Percentiles rank a stretch among this genome's conserved stretches.
Conservation (phyloP, 1,140 invertebrate genomes). For the Coenobita brevimanus region DNA sequence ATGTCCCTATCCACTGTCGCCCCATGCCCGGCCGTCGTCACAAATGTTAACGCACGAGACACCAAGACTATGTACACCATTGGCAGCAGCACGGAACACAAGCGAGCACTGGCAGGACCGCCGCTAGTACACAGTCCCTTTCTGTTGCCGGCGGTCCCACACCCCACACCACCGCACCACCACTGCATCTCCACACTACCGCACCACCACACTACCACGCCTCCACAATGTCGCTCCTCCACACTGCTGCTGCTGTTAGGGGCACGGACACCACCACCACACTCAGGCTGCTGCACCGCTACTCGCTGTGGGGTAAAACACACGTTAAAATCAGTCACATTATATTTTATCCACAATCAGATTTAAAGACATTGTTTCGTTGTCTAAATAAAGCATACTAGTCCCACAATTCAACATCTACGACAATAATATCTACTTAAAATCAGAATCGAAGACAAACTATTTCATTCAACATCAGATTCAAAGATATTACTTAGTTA, state of each 20-base stretch:
- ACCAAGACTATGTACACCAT: conserved; percentile 53
- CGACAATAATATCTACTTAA: no score
- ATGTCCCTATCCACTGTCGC: not conserved
- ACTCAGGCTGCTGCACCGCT: conserved; percentile 39
- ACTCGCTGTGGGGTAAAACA: conserved; percentile 37
- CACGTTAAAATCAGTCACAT: not conserved
- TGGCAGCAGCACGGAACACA: not conserved
- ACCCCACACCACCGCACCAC: conserved; percentile 35
- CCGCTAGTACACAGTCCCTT: no score
- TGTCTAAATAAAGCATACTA: no score
- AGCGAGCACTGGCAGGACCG: no score
- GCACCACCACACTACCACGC: not conserved
- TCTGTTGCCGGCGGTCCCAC: not conserved
- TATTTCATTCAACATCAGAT: no score
- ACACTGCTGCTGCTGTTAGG: conserved; percentile 21
- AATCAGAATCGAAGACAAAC: no score
- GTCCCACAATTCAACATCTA: no score
- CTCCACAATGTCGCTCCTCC: not conserved
- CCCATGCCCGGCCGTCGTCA: conserved; percentile 26
- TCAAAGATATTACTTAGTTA: no score
- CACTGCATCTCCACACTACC: conserved; percentile 4
- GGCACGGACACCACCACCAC: conserved; percentile 36
- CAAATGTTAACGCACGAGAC: conserved; percentile 51
- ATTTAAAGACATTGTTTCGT: no score
- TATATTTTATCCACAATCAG: no score